Conservation (phyloP, 2,888 invertebrate species). For the Diaphora mendica region DNA sequence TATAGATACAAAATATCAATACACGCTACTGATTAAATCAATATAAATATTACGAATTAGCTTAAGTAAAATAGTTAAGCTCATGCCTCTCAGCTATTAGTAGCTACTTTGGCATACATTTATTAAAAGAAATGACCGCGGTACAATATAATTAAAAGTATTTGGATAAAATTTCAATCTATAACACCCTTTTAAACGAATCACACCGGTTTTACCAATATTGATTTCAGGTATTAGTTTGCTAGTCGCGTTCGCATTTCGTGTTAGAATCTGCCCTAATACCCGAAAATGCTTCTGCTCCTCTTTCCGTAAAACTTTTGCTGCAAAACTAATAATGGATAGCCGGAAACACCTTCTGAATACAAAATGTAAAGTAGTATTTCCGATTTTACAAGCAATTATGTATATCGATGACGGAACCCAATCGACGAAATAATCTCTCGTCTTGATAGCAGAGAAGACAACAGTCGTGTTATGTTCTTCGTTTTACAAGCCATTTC, state of each 20-base stretch:
- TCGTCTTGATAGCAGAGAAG: not conserved
- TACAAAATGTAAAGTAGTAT: constrained; percentile 29
- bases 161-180: not conserved
- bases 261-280: constrained; percentile 34
- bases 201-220: constrained; percentile 33
- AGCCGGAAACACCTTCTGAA: constrained; percentile 36
- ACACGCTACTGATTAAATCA: not conserved
- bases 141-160: not conserved
- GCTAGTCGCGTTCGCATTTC: constrained; percentile 59
- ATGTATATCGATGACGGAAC: constrained; percentile 28
- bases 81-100: not conserved
- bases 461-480: constrained; percentile 6
- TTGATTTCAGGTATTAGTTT: constrained; percentile 61
- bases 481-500: constrained; percentile 21
- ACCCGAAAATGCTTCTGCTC: constrained; percentile 6
- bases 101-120: not conserved
- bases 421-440: constrained; percentile 20
- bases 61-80: not conserved
- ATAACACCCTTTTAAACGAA: constrained; percentile 7
- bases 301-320: constrained; percentile 14
- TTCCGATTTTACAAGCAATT: constrained; percentile 35
- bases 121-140: not conserved
- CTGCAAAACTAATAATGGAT: constrained; percentile 30
- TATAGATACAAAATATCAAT: not conserved
- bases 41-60: not conserved